These are phyloP conservation scores for Condylura cristata DNA, from an alignment of 2,113 vertebrate genomes.

Conservation along the genomic window DNA sequence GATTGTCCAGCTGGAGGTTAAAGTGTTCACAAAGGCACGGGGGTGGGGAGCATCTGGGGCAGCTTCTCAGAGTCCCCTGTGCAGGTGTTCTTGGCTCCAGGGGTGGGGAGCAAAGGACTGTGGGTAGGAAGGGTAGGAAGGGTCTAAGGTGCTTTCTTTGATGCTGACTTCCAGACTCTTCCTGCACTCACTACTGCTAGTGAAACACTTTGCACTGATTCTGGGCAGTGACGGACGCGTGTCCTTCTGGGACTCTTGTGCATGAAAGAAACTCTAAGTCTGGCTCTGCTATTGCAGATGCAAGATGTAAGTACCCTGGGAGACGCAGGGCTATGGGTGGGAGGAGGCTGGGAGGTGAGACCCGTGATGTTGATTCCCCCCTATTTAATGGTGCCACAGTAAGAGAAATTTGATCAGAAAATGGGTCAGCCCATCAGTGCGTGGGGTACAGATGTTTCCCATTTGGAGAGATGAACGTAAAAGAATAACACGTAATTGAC, in stretches of 20 bases:
- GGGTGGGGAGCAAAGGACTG: not conserved
- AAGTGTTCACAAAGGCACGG: not conserved
- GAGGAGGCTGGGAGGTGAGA: not conserved
- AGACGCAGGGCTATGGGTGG: not conserved
- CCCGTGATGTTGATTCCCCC: constrained; percentile 3
- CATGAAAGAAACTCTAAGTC: not conserved
- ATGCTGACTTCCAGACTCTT: not conserved
- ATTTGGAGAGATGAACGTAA: constrained; percentile 51
- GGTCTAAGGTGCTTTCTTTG: not conserved
- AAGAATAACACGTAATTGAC: constrained; percentile 70
- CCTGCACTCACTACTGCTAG: not conserved
- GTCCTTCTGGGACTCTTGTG: not conserved
- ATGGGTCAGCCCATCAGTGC: constrained; percentile 54
- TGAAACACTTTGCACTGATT: not conserved
- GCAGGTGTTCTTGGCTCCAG: too few species aligned
- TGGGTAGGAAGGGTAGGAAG: not conserved
- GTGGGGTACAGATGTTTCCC: constrained; percentile 55
- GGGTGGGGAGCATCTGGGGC: not conserved
- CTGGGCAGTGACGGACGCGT: not conserved
- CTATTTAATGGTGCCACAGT: constrained; percentile 57
- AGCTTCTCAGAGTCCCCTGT: not conserved
- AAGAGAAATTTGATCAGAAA: constrained; percentile 75
- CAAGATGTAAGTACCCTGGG: not conserved
- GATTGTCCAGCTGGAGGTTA: not conserved
- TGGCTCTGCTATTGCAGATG: not conserved